These are phyloP conservation scores for Deilephila elpenor DNA, from an alignment of 2,888 invertebrate species.

Conservation along the genomic window DNA sequence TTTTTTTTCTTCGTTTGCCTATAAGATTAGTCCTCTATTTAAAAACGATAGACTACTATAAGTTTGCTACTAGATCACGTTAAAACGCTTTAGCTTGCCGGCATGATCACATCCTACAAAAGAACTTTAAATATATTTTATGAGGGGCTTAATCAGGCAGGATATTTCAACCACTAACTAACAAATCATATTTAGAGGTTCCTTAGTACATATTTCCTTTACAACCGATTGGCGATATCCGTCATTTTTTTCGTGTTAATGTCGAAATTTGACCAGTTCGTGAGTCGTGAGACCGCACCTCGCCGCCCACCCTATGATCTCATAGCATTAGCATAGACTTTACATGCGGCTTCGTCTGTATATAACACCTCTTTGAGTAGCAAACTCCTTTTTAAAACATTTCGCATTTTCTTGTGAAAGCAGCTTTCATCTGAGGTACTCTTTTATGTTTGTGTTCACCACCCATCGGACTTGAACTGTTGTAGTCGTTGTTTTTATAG, in stretches of 20 bases:
- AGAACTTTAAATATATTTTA: neutral
- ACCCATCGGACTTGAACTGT: no score
- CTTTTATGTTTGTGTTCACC: no score
- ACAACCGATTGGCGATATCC: neutral
- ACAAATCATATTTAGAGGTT: neutral
- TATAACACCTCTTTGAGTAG: neutral
- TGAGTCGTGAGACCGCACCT: constrained; percentile 25
- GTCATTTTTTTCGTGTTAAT: constrained; percentile 10
- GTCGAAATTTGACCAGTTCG: constrained; percentile 21
- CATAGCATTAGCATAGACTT: constrained; percentile 8
- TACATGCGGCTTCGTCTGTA: neutral
- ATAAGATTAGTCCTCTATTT: no score
- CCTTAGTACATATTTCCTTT: neutral
- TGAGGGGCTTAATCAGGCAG: neutral
- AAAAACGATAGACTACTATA: no score
- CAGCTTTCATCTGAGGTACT: no score
- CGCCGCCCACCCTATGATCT: constrained; percentile 11
- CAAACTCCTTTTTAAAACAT: no score
- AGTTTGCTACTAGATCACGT: no score
- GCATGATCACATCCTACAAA: neutral
- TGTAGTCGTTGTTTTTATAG: no score
- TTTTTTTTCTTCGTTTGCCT: no score
- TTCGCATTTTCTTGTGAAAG: no score
- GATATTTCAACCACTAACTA: neutral
- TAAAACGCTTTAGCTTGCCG: no score